Evolutionary conservation across 1,140 invertebrate genomes (phyloP), one percentile per base, ranked within the genome.

Genomic region (Rhagoletis pomonella): DNA sequence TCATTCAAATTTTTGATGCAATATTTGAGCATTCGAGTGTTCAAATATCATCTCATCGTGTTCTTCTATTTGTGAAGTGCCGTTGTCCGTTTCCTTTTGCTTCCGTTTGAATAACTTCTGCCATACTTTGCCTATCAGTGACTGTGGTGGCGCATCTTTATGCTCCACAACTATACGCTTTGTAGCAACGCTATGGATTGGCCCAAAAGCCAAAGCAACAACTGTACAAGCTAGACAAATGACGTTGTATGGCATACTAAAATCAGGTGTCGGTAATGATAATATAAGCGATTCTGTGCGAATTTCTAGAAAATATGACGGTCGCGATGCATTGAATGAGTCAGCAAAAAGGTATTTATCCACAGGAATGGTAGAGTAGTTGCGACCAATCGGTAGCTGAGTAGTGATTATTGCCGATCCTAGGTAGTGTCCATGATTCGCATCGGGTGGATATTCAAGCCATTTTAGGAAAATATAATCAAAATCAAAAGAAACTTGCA

Each of bases 241-340:
- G 0, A 99, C 99, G 94, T 99, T 99, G 92, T 99, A 99, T 0
- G 99, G 99, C 99, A 99, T 99, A 93, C 98, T 99, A 92, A 99
- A 99, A 93, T 99, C 99, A n/a, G 99, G 99, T 10, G 98, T 99
- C 14, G 99, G 98, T 88, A 99, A 94, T 86, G 97, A 97, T n/a
- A 99, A 96, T 81, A 99, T 95, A 86, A 99, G 94, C 84, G 96
- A 95, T 93, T 99, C 98, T 6, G 98, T 98, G 90, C 97, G 96
- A 14, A 99, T 90, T 88, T 96, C 95, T 0, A 97, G 95, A 50
- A 96, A 94, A 90, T 97, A 97, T 88, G 95, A 95, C 91, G 89
- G 93, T 64, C 95, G 93, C 47, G 94, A 94, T 50, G 95, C 95
- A 93, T 96, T 96, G 77, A 96, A 94, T 60, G 94, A 93, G 67